These are phyloP conservation scores for Thunnus thynnus DNA, from an alignment of 2,113 vertebrate genomes.

Conservation along the genomic window DNA sequence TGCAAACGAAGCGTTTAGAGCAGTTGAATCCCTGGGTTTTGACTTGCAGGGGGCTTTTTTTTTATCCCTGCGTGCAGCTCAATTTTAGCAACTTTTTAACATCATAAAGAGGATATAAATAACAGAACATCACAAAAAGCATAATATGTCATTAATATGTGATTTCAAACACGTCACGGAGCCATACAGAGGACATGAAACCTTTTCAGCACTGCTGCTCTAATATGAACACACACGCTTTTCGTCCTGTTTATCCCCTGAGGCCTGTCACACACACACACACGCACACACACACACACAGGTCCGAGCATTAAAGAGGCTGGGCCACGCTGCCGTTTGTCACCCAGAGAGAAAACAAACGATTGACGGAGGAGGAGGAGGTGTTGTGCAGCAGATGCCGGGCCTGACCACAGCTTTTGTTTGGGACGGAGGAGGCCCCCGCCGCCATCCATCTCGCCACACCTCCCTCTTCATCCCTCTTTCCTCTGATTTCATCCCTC, in stretches of 20 bases:
- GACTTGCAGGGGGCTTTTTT: too few relatives aligned
- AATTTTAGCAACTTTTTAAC: too few relatives aligned
- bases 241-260: too few relatives aligned
- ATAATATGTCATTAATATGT: too few relatives aligned
- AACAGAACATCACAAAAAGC: too few relatives aligned
- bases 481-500: neutral
- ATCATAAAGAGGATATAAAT: too few relatives aligned
- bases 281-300: conserved; percentile 16
- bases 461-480: conserved; percentile 3
- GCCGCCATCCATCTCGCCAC: neutral
- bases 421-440: neutral
- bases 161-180: too few relatives aligned
- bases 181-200: neutral
- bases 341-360: conserved; percentile 30
- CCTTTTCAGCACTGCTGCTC: neutral
- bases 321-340: conserved; percentile 15
- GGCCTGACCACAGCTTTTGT: conserved; percentile 53
- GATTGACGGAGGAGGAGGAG: conserved; percentile 5
- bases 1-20: too few relatives aligned
- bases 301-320: neutral
- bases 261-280: conserved; percentile 1
- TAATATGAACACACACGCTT: conserved; percentile 17
- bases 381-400: conserved; percentile 51
- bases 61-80: too few relatives aligned
- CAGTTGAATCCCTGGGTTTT: too few relatives aligned